Evolutionary conservation across 35 echinoderm and acorn worm genomes (phyloP).

Genomic region (Nesometra sesokonis): DNA sequence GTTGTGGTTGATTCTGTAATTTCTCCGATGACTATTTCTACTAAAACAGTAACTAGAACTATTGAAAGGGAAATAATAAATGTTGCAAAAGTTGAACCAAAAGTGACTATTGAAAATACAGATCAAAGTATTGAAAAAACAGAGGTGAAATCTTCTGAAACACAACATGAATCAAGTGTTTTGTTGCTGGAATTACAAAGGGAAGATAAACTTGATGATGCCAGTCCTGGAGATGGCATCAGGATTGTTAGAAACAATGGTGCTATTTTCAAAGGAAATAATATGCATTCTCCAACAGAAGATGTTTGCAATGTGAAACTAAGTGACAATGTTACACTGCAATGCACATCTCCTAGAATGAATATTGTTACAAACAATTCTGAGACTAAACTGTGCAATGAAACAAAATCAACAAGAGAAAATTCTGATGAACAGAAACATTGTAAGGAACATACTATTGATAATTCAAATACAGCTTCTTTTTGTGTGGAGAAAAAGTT

Average conservation of each 20-base stretch:
- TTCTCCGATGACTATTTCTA: neutral
- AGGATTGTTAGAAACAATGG: neutral
- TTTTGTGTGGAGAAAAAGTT: neutral
- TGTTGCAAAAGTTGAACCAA: neutral
- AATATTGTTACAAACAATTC: neutral
- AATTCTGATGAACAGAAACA: neutral
- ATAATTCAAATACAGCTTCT: neutral
- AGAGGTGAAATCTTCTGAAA: neutral
- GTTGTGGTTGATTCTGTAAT: neutral
- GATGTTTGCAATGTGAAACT: neutral
- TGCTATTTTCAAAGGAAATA: neutral
- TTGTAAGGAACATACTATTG: neutral
- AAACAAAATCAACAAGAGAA: neutral
- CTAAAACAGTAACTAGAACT: neutral
- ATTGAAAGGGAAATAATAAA: neutral
- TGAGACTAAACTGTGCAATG: neutral
- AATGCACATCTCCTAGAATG: neutral
- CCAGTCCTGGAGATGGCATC: neutral
- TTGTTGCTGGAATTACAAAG: neutral
- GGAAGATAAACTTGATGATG: neutral
- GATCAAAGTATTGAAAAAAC: neutral
- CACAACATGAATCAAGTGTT: neutral
- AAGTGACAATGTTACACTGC: neutral
- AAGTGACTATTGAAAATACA: neutral
- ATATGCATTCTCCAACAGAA: neutral